Conservation (phyloP, 2,113 vertebrate species). For the Terrapene triunguis region DNA sequence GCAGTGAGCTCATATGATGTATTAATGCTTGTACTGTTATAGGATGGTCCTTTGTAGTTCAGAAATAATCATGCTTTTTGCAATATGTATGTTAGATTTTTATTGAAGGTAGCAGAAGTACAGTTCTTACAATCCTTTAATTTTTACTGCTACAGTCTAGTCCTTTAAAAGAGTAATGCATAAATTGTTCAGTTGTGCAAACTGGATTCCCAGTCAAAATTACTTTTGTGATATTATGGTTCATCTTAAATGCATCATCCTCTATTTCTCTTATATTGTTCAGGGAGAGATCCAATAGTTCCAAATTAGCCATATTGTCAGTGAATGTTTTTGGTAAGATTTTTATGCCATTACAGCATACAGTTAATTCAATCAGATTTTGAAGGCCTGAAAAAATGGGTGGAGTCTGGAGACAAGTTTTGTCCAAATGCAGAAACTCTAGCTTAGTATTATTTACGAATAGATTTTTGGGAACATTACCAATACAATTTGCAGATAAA, state of each 20-base stretch:
- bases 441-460: not conserved
- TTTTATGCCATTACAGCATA: not conserved
- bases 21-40: not conserved
- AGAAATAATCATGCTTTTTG: not conserved
- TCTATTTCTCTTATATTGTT: not conserved
- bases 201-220: not conserved
- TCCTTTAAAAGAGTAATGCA: not conserved
- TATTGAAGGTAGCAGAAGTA: not conserved
- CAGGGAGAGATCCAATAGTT: not conserved
- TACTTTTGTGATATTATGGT: not conserved
- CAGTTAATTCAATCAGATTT: not conserved
- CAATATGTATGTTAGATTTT: not conserved
- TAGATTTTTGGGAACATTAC: not conserved
- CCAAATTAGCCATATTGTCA: not conserved
- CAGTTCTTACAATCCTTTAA: not conserved
- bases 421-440: not conserved
- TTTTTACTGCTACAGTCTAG: not conserved
- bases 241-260: not conserved
- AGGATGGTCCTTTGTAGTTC: not conserved
- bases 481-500: not conserved
- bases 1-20: not conserved
- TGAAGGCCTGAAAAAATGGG: not conserved
- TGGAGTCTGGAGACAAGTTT: not conserved
- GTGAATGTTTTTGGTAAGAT: not conserved
- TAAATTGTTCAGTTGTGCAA: not conserved